Evolutionary conservation across 2,888 invertebrate genomes (phyloP).

Genomic region (Trachelus tabidus): DNA sequence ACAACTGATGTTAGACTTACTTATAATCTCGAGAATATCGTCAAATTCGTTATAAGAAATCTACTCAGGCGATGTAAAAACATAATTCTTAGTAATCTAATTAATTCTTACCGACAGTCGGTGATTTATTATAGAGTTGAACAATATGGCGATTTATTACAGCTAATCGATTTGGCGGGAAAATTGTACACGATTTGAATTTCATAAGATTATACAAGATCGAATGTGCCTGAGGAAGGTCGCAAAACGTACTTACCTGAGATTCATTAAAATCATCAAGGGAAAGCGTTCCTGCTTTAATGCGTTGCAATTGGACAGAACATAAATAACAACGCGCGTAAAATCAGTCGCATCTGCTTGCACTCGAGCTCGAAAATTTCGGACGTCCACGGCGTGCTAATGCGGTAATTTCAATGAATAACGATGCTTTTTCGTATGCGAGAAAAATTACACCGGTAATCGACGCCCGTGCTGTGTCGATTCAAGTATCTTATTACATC

Average conservation of each 20-base stretch:
- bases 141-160: not conserved
- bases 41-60: not conserved
- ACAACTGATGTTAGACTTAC: not conserved
- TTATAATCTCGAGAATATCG: not conserved
- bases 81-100: too few relatives aligned
- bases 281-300: not conserved
- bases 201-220: not conserved
- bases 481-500: not conserved
- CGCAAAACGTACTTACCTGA: not conserved
- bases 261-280: not conserved
- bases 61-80: not conserved
- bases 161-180: not conserved
- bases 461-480: not conserved
- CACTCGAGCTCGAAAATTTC: not conserved
- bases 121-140: too few relatives aligned
- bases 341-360: not conserved
- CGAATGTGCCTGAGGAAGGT: not conserved
- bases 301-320: not conserved
- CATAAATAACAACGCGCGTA: constrained; percentile 4
- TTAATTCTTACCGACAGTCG: too few relatives aligned
- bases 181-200: not conserved
- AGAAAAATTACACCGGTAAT: not conserved
- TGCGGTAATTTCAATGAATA: not conserved
- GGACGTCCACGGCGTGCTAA: not conserved
- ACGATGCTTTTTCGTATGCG: not conserved